Conservation (phyloP, 53 echinoderm and acorn worm species). For the Crossaster papposus region DNA sequence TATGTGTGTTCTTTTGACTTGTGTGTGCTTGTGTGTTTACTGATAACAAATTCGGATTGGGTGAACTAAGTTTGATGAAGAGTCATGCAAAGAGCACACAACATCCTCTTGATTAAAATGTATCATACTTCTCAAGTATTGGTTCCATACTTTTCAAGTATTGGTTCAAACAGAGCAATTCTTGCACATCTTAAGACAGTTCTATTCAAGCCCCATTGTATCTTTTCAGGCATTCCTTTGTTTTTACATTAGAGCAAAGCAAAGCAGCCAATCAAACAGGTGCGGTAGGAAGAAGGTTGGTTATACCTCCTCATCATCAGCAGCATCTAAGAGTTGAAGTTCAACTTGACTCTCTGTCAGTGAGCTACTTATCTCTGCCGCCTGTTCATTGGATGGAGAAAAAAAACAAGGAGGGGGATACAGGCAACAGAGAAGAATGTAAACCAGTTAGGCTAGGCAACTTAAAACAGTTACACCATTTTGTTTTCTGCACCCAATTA, state of each 20-base stretch:
- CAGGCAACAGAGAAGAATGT: slow-evolving; percentile 24
- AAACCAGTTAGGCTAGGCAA: neutral
- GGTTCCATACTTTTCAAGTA: neutral
- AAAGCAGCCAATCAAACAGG: neutral
- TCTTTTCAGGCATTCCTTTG: slow-evolving; percentile 25
- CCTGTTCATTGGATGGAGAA: neutral
- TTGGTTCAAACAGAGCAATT: neutral
- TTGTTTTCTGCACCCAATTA: neutral
- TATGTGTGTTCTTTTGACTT: no score
- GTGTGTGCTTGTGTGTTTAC: no score
- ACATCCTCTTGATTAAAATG: neutral
- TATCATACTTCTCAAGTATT: neutral
- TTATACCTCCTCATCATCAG: slow-evolving; percentile 66
- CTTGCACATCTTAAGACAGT: neutral
- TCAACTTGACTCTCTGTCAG: slow-evolving; percentile 81
- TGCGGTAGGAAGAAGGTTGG: neutral
- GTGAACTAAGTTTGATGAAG: neutral
- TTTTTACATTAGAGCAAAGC: neutral
- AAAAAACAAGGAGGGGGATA: slow-evolving; percentile 25
- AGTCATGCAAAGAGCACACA: neutral
- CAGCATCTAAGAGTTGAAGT: slow-evolving; percentile 68
- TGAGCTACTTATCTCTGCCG: slow-evolving; percentile 74
- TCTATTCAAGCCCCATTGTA: neutral
- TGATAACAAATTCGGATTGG: no score
- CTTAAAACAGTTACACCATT: neutral